Conservation (phyloP, 2,797 vertebrate species). For the Morus bassanus region DNA sequence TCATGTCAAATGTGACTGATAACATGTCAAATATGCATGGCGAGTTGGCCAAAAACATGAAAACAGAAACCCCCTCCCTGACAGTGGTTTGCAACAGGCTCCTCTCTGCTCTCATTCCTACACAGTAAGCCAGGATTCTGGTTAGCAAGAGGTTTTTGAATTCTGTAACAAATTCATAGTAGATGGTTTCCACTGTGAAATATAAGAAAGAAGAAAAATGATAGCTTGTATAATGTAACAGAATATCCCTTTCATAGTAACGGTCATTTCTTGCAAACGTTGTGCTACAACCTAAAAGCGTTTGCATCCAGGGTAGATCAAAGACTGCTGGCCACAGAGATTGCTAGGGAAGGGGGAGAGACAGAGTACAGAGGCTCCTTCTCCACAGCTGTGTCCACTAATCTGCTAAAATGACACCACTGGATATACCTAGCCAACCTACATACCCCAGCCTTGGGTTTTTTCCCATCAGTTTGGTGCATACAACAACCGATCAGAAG, state of each 20-base stretch:
- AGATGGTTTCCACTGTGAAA: neutral
- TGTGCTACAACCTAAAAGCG: neutral
- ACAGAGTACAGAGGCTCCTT: neutral
- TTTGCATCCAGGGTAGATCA: neutral
- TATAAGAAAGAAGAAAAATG: neutral
- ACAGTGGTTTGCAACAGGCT: neutral
- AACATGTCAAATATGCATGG: neutral
- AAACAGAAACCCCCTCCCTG: neutral
- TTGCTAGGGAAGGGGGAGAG: neutral
- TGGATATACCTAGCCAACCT: neutral
- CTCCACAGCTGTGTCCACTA: neutral
- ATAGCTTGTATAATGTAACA: neutral
- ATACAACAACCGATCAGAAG: neutral
- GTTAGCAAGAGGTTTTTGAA: neutral
- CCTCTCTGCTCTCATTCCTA: neutral
- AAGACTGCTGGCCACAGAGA: neutral
- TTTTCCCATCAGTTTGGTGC: neutral
- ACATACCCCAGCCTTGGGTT: neutral
- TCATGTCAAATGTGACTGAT: neutral
- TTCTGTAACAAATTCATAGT: neutral
- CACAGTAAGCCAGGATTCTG: neutral
- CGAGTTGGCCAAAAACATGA: neutral
- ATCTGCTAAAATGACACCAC: neutral
- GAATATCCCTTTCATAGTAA: neutral
- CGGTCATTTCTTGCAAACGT: neutral